Evolutionary conservation across 2,888 invertebrate genomes (phyloP).

Genomic region (Hydriomena furcata): DNA sequence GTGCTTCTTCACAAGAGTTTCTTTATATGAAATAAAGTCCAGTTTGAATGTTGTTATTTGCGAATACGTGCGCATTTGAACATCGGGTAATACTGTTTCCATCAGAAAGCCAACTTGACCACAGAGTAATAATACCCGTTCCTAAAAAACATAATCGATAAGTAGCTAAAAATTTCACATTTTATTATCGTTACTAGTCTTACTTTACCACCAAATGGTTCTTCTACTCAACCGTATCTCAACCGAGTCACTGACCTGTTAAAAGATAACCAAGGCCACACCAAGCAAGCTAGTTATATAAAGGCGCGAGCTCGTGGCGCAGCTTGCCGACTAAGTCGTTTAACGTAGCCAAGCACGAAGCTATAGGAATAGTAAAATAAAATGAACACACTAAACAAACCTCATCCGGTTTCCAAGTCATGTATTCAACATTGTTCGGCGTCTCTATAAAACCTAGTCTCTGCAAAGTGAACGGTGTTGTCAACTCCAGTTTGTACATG

Average conservation of each 20-base stretch:
- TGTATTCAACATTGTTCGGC: constrained; percentile 84
- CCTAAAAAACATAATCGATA: constrained; percentile 59
- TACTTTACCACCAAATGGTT: too few species aligned
- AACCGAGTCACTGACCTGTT: too few species aligned
- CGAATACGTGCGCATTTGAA: constrained; percentile 50
- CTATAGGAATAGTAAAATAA: too few species aligned
- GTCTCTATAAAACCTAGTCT: constrained; percentile 88
- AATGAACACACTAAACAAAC: constrained; percentile 59
- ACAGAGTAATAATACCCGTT: constrained; percentile 63
- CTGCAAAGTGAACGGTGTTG: constrained; percentile 73
- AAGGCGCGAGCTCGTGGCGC: too few species aligned
- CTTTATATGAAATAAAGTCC: constrained; percentile 64
- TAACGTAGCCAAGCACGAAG: too few species aligned
- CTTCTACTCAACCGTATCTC: too few species aligned
- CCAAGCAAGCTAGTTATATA: too few species aligned
- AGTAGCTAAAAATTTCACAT: too few species aligned
- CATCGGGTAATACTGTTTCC: constrained; percentile 66
- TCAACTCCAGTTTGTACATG: constrained; percentile 77
- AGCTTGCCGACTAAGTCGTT: too few species aligned
- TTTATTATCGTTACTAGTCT: too few species aligned
- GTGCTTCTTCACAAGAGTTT: constrained; percentile 69
- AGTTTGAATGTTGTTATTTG: constrained; percentile 71
- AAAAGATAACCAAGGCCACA: too few species aligned
- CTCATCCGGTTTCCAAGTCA: constrained; percentile 86
- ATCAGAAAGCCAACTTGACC: constrained; percentile 71